These are phyloP conservation scores for Heliconius erato DNA, from an alignment of 2,888 invertebrate species.

Conservation along the genomic window DNA sequence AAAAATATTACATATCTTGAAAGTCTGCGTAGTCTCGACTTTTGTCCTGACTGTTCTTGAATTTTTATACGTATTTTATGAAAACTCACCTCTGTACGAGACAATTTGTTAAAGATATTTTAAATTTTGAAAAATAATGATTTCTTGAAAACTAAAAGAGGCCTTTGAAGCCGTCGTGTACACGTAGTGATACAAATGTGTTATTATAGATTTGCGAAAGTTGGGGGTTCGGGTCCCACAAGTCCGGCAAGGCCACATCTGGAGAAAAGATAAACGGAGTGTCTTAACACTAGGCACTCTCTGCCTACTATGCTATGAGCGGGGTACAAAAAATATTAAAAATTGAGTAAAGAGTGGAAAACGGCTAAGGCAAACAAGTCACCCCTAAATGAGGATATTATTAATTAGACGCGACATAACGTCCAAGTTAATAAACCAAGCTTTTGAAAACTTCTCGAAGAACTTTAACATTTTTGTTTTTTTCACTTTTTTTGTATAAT, in stretches of 20 bases:
- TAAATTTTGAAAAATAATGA: too few relatives aligned
- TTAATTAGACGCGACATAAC: constrained; percentile 21
- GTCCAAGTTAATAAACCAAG: constrained; percentile 24
- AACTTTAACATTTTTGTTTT: constrained; percentile 18
- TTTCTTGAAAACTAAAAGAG: too few relatives aligned
- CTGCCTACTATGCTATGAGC: background rate
- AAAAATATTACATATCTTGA: too few relatives aligned
- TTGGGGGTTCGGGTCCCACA: too few relatives aligned
- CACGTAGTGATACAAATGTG: too few relatives aligned
- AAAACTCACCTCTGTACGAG: too few relatives aligned
- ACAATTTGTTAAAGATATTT: too few relatives aligned
- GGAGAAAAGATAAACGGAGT: background rate
- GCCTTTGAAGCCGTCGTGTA: too few relatives aligned
- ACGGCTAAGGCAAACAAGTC: background rate
- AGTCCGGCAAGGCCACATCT: background rate
- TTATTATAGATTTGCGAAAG: too few relatives aligned
- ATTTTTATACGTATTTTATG: too few relatives aligned
- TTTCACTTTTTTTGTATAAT: background rate
- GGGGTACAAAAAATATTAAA: background rate
- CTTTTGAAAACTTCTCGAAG: constrained; percentile 1
- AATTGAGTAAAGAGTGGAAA: background rate
- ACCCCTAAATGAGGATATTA: constrained; percentile 13
- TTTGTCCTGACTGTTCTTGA: too few relatives aligned
- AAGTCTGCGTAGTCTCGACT: too few relatives aligned
- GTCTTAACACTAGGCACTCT: background rate